Base-by-base conservation (phyloP, 2,888 invertebrate species). In the Orthosia incerta region DNA sequence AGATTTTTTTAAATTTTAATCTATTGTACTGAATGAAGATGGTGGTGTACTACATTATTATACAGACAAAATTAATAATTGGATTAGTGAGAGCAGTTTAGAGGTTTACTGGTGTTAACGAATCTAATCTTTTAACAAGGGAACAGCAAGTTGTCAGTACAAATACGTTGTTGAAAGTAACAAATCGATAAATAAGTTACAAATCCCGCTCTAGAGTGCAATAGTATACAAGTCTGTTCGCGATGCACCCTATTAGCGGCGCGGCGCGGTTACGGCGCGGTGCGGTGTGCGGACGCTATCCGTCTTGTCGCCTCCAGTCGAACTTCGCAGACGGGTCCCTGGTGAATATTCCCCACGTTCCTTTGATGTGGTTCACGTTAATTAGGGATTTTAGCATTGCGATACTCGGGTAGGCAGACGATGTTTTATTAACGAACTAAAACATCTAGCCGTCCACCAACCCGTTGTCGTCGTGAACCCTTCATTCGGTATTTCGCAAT, bases 321-420 rank as follows among this genome's bases (percentile, higher is more conserved):
- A 93, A 94, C 90, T 94, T 93, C 86, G 88, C 88, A 92, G 92
- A 93, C 91, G 80, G 82, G 76, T 91, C 92, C 88, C 91, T 78
- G 76, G 89, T 71, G 91, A 88, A 88, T 89, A 75, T 84, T 80
- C 84, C 77, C 80, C 72, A 74, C 67, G 78, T 80, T 84, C 83
- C 88, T 87, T 88, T 88, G 86, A 86, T 88, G 90, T 86, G 88
- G 89, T 89, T 87, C 76, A 83, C 86, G 87, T 90, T 91, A 90
- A 91, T 91, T 90, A 89, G 87, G 86, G 81, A 86, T 82, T 83
- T 86, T 84, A 85, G 78, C 79, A 83, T 86, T 81, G 77, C 81
- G 67, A 86, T 88, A 89, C 83, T 85, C 83, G 82, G 69, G 75
- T 72, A 65, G 81, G 71, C 79, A 79, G 81, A 83, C 76, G 77